Evolutionary conservation across 2,797 vertebrate species (phyloP), one percentile per base, ranked within the genome.

Genomic region (Acrocephalus scirpaceus): DNA sequence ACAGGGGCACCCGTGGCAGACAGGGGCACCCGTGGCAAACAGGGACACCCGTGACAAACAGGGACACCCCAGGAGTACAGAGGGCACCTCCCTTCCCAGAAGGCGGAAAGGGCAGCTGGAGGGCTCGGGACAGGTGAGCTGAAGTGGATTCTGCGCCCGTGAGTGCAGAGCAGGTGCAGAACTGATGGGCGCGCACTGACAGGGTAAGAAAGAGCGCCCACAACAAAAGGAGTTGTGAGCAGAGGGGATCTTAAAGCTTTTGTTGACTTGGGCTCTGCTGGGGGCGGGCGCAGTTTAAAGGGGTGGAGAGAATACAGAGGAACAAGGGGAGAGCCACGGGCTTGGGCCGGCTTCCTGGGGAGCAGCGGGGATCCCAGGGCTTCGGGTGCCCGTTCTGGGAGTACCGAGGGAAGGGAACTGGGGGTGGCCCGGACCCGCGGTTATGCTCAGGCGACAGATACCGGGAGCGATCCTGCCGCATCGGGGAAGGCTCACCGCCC

Each of bases 151-250:
- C 44, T 9, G 53, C 6, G 40, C 19, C 7, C 60, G 11, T 4
- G 60, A 40, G 30, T 4, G 12, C 65, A 12, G 4, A 23, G 16
- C 11, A 10, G 21, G 4, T 26, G 51, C 27, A 7, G 23, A 83
- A 57, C 0, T 6, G n/a, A 26, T 13, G 40, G 25, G 34, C 6
- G 10, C 2, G 36, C 16, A n/a, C 29, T 17, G 30, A 47, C 4
- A 2, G 17, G 18, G 3, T 13, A 3, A 6, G 6, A 9, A 27
- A 1, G 5, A 4, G 8, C 64, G 5, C 10, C 36, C n/a, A 3
- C 19, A 6, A 0, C 29, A 38, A 8, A 16, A 15, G 4, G 13
- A 20, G 13, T 4, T 13, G 15, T 1, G 21, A 61, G 2, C 26
- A 4, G 12, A 42, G 8, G 4, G 16, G 3, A 42, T 16, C 50